Base-by-base conservation (phyloP, 2,888 invertebrate species). In the Drosophila neonasuta region DNA sequence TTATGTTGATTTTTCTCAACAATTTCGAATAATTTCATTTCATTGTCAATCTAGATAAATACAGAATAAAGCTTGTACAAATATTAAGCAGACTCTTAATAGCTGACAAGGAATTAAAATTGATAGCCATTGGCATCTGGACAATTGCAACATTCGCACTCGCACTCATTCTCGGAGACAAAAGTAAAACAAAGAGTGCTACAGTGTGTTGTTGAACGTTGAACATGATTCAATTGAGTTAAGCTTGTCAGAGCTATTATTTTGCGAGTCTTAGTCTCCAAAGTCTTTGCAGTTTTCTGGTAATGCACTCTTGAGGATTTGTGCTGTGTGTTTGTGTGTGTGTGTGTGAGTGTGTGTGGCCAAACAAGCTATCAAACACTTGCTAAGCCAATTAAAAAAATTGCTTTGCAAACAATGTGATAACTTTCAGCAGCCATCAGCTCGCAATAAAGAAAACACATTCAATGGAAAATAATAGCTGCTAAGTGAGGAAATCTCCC, bases 371-470 rank as follows among this genome's bases (percentile, higher is more conserved):
- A 67, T 68, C 56, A 71, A 74, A 62, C 78, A 75, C 68, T 80
- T 71, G 66, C 45, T 55, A 50, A 64, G 79, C 71, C 79, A 86
- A 83, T 83, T 83, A 73, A 68, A 67, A 55, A 60, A 77, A 74
- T 84, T 74, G 81, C 32, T 34, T 11, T 7, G 32, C 24, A 34
- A 56, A 46, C 56, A 56, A 46, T 56, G 54, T 44, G 20, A 55
- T 55, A 17, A 44, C 54, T 44, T 44, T 24, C 13, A 44, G 39
- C 44, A 32, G 54, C 54, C 17, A 5, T 9, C 54, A 60, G 44
- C 44, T 20, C 44, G n/a, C 13, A 10, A 45, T 30, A 44, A 41
- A 29, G 39, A 36, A 61, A 48, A 56, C 13, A 15, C 55, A 62
- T 71, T 71, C 45, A 57, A 51, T 64, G 44, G 49, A 69, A 73